Base-by-base conservation (phyloP, 1,140 invertebrate genomes). In the Scaptomyza montana region DNA sequence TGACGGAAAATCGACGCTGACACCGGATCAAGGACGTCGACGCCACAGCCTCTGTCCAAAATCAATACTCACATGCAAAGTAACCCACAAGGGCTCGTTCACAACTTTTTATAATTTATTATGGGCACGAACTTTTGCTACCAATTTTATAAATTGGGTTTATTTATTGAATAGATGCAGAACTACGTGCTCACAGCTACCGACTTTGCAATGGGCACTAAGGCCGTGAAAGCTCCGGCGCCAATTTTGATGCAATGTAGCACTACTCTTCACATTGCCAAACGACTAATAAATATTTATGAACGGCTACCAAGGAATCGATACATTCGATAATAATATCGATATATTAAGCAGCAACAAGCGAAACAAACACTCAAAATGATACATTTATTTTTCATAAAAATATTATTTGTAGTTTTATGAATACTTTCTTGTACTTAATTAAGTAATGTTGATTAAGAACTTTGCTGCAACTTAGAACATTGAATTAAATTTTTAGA, bases 1-100 rank as follows among this genome's bases (percentile, higher is more conserved):
- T 87, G 81, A 82, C 75, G 64, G 39, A 87, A 82, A 82, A 82
- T 82, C 62, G 51, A 41, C 69, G 82, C 68, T 86, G 82, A 87
- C 82, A 86, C 61, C 75, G 62, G 69, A 86, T 80, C 82, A 85
- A 86, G 82, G 82, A 89, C 82, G 81, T 54, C 56, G 49, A 51
- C 56, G 62, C 49, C 51, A 41, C 50, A 51, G 36, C 57, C 65
- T 74, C 56, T 78, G 75, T 60, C 72, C 41, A 76, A 86, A 86
- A 87, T 87, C 82, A 86, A 87, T 87, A 87, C 82, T 87, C 54
- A 87, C 82, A 61, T 53, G 51, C 53, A 45, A 57, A 36, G 51
- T 30, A 59, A 33, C 43, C 43, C 47, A 36, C 25, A 61, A 64
- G 39, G 49, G 45, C 30, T 13, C 36, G 64, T 33, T 68, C 41